Evolutionary conservation across 2,888 invertebrate genomes (phyloP).

Genomic region (Meandrusa payeni): DNA sequence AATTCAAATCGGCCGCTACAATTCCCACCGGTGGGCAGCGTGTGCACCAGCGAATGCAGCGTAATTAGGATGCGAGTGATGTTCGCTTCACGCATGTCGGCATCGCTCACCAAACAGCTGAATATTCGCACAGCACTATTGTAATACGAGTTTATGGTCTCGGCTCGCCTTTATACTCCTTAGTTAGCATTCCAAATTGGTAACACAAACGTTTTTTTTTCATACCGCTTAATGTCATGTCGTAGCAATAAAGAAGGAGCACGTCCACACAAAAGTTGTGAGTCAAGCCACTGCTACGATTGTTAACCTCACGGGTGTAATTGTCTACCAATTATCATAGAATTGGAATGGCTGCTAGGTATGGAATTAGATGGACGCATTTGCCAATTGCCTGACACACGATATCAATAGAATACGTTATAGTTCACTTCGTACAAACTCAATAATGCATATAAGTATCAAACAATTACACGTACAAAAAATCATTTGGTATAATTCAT

Average conservation of each 20-base stretch:
- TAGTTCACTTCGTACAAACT: too few relatives aligned
- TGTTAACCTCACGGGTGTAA: conserved; percentile 34
- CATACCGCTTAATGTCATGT: conserved; percentile 73
- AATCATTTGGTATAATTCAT: too few relatives aligned
- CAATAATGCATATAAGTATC: too few relatives aligned
- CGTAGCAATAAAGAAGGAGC: conserved; percentile 62
- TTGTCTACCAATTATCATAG: conserved; percentile 28
- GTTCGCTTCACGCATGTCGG: conserved; percentile 59
- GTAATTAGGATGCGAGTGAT: conserved; percentile 67
- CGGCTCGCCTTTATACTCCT: conserved; percentile 68
- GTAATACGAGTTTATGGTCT: conserved; percentile 77
- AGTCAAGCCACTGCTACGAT: conserved; percentile 34
- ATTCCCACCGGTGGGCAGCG: conserved; percentile 58
- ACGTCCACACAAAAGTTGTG: conserved; percentile 45
- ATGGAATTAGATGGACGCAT: conserved; percentile 30
- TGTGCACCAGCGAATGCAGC: conserved; percentile 53
- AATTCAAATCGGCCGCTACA: conserved; percentile 42
- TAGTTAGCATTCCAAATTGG: conserved; percentile 76
- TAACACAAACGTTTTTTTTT: conserved; percentile 65
- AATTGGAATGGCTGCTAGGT: conserved; percentile 30
- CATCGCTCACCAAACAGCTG: conserved; percentile 63
- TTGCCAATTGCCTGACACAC: not conserved
- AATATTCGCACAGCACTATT: conserved; percentile 77
- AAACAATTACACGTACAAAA: too few relatives aligned
- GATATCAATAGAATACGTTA: too few relatives aligned